Base-by-base conservation (phyloP, 1,140 invertebrate genomes). In the Conus betulinus region DNA sequence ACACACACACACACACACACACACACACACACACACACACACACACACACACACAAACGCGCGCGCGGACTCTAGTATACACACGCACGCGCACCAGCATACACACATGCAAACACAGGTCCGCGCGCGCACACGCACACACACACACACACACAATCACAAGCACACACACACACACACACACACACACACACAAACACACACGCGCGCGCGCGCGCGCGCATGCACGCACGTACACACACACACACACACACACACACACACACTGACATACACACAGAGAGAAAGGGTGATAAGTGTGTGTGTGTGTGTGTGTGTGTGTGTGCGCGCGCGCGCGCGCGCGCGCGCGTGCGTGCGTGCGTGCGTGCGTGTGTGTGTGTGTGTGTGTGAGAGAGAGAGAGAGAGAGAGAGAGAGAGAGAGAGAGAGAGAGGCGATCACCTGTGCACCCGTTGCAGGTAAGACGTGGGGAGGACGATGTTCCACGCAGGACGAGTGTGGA, bases 1-100 rank as follows among this genome's bases (percentile, higher is more conserved):
- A 81, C 25, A 81, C 13, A 81, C 67, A 74, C 67, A 74, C 67
- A 74, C 67, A 74, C 67, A 74, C 67, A 74, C 7, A 74, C 67
- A 74, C 67, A 74, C 67, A 74, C 67, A 74, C 67, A 74, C 67
- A 74, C 67, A 74, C 67, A 74, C 67, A 74, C 67, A 74, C 67
- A 74, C 67, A 74, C 7, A 74, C 67, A 74, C 67, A 74, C 67
- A 74, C 67, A 74, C 67, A 52, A 5, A 81, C 25, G 51, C 78
- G 39, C 51, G 20, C 25, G 11, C 27, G 20, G 7, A 79, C 15
- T 10, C 27, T 39, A 7, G 25, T 8, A 51, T 8, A 52, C 51
- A 39, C 51, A 79, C 78, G 11, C 27, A 79, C 51, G 11, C 27
- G 5, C 27, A 6, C 78, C 7, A 5, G 39, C 78, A 79, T 27